These are phyloP conservation scores for Dolichoris vasculosae DNA, from an alignment of 1,140 invertebrate genomes.

Conservation along the genomic window DNA sequence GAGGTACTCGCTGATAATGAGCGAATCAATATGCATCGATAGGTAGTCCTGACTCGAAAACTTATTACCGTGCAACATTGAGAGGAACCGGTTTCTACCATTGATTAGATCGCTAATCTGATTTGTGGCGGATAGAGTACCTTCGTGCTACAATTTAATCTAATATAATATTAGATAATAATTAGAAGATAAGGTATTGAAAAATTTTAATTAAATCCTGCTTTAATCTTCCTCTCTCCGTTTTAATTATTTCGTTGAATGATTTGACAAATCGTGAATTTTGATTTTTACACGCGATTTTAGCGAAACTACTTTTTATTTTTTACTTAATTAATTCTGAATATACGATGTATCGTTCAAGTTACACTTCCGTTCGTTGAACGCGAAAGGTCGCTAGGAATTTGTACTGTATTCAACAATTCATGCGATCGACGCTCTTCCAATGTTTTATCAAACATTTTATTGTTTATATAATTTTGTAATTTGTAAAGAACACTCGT, in stretches of 20 bases:
- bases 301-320: neutral
- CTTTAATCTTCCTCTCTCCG: neutral
- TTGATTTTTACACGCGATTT: neutral
- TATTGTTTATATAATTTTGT: too few relatives aligned
- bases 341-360: neutral
- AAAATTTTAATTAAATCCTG: neutral
- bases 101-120: neutral
- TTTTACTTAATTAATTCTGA: neutral
- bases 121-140: neutral
- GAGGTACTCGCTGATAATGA: neutral
- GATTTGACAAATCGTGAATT: neutral
- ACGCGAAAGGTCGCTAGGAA: neutral
- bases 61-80: neutral
- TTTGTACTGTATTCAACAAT: neutral
- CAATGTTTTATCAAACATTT: neutral
- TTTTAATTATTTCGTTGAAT: too few relatives aligned
- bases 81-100: neutral
- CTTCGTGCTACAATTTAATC: neutral
- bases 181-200: neutral
- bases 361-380: neutral
- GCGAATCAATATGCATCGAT: slow-evolving; percentile 1
- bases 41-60: neutral
- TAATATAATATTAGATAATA: slow-evolving; percentile 5
- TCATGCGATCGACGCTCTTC: neutral
- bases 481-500: too few relatives aligned